These are phyloP conservation scores for Thecocarcelia acutangulata DNA, from an alignment of 2,888 invertebrate genomes.

Conservation along the genomic window DNA sequence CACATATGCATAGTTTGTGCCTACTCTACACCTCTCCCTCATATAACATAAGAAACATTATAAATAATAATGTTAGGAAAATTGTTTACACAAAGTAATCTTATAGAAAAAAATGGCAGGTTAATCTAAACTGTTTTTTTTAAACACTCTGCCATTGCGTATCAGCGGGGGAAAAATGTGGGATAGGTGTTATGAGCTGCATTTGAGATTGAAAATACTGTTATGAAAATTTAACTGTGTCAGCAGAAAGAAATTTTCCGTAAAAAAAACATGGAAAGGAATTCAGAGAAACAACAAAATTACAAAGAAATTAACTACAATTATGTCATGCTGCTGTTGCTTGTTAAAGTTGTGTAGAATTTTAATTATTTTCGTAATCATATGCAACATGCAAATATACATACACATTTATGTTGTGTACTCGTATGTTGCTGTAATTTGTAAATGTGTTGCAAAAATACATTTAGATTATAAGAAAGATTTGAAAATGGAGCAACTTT, in stretches of 20 bases:
- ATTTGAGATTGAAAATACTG: conserved; percentile 43
- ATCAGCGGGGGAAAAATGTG: too few relatives aligned
- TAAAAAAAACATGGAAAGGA: conserved; percentile 5
- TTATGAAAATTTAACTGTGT: conserved; percentile 61
- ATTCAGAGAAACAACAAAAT: conserved; percentile 38
- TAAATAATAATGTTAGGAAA: too few relatives aligned
- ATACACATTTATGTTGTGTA: conserved; percentile 6
- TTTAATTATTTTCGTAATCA: conserved; percentile 62
- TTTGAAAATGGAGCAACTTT: background rate
- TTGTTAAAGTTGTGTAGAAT: conserved; percentile 46
- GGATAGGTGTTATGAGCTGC: background rate
- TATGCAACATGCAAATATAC: conserved; percentile 27
- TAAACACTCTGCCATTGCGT: too few relatives aligned
- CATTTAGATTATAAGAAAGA: conserved; percentile 31
- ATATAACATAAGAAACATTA: too few relatives aligned
- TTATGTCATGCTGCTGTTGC: conserved; percentile 57
- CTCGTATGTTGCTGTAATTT: conserved; percentile 39
- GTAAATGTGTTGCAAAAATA: conserved; percentile 26
- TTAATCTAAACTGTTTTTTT: too few relatives aligned
- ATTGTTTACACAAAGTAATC: too few relatives aligned
- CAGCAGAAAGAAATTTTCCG: conserved; percentile 40
- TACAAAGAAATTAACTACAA: conserved; percentile 57
- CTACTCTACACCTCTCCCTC: background rate
- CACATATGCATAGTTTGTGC: background rate
- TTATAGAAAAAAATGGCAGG: too few relatives aligned